Base-by-base conservation (phyloP, 1,140 invertebrate genomes). In the Aphidius gifuensis region DNA sequence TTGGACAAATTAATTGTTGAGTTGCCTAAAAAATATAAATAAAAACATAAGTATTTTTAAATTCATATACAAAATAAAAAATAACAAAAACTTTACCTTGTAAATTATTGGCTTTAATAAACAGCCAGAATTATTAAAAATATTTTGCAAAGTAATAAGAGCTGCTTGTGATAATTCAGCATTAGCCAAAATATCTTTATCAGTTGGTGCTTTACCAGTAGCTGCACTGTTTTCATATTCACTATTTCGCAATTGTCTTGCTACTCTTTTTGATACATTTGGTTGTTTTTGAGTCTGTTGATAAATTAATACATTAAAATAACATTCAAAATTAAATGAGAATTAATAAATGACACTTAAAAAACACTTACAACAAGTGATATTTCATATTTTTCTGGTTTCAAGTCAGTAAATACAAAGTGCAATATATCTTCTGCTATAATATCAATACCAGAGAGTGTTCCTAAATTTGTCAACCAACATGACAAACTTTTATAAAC, bases 231-330 rank as follows among this genome's bases (percentile, higher is more conserved):
- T 73, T 64, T 72, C 69, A 50, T 71, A 70, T 9, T 75, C 70
- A 61, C 51, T 70, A 6, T 70, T 61, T 66, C 69, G 72, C 2
- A 69, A 65, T 54, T 72, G 71, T 58, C 74, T 79, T 3, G 68
- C 39, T 5, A 69, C 70, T 48, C 68, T 71, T 60, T 72, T 76
- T 5, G 77, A 75, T 57, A 73, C 69, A 62, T 72, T 65, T 38
- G 71, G 61, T 0, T 67, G 68, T 61, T 75, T 75, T 58, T 72
- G 71, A n/a, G 68, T 51, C 16, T 16, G 16, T 16, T 16, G 16
- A 16, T 16, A 74, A 76, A 6, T 38, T 59, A 68, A 49, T 21
- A 53, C 6, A 45, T 55, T 9, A 49, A 23, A 46, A 46, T 9
- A 56, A 54, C 43, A 46, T 5, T 16, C 43, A 23, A 4, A 21